Evolutionary conservation across 2,888 invertebrate genomes (phyloP), one percentile per base, ranked within the genome.

Genomic region (Aporophyla lueneburgensis): DNA sequence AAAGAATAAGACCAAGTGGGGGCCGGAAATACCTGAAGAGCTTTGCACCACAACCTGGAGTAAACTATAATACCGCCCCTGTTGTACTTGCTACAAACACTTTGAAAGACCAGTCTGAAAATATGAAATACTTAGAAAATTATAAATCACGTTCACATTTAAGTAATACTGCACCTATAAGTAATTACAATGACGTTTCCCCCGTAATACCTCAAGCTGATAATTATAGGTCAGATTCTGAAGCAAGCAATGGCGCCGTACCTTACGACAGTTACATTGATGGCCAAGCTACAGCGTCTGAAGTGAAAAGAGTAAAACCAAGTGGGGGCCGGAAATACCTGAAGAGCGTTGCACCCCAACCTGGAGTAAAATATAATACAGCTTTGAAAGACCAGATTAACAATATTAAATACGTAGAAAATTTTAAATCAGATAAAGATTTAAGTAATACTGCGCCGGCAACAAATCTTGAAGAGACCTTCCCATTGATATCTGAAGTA

Each of bases 401-500:
- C 1, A 33, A 33, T 33, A 33, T 33, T 33, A 33, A 33, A 33
- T 33, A 33, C 33, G 33, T 33, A 33, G 33, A 33, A 33, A 33
- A 33, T 33, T 33, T 33, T 33, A 33, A 33, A 33, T 33, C 33
- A 33, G 33, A 3, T 33, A 2, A 1, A 33, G 33, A 33, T 33
- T 33, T 33, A 33, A 33, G 33, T 2, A 33, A 33, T 33, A 33
- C 33, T 33, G 33, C 33, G 33, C 33, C 3, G 33, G 33, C 3
- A 33, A 65, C 24, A 71, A 71, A 63, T 53, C 66, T 73, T n/a
- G 76, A 78, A 43, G 56, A 81, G 63, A 71, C 16, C 9, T 19
- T 33, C 40, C 2, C 54, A 5, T 49, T 24, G 14, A 49, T 43
- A 43, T 33, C 51, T 72, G 43, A 7, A 19, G 12, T 5, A n/a